phyloP scores from a whole-genome alignment of 2,113 vertebrate species.

The Phylloscopus whistleri region DNA sequence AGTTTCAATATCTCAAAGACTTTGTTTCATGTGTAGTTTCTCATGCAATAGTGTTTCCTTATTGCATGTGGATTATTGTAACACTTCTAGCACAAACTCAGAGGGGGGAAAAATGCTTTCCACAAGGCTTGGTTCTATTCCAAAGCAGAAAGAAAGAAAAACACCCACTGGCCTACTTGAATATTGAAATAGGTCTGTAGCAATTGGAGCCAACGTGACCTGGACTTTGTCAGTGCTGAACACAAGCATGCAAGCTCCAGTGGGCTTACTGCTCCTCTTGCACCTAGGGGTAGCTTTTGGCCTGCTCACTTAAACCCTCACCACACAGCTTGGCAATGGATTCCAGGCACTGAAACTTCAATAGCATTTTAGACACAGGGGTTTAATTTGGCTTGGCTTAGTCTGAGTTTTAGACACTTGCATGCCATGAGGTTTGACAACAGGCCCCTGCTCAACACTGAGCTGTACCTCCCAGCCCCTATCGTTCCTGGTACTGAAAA shows the following conservation, averaged over 20 bases:
- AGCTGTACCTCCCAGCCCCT: background rate
- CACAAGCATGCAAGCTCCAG: background rate
- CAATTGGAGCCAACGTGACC: background rate
- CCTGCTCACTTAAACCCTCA: background rate
- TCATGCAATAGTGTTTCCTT: background rate
- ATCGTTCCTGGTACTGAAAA: background rate
- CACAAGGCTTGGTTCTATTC: conserved; percentile 3
- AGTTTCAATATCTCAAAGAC: background rate
- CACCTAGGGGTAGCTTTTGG: background rate
- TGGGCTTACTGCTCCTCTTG: background rate
- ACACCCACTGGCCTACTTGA: background rate
- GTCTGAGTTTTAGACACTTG: background rate
- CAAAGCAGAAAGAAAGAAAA: conserved; percentile 5
- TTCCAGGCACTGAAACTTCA: background rate
- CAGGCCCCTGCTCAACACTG: background rate
- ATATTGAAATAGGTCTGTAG: background rate
- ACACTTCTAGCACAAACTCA: conserved; percentile 17
- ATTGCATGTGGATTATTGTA: background rate
- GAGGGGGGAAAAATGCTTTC: background rate
- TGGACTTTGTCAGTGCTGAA: conserved; percentile 3
- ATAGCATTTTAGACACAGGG: background rate
- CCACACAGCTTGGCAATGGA: background rate
- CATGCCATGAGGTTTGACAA: background rate
- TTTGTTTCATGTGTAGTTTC: background rate
- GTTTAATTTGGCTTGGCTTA: background rate